Evolutionary conservation across 2,888 invertebrate genomes (phyloP).

Genomic region (Spisula subtruncata): DNA sequence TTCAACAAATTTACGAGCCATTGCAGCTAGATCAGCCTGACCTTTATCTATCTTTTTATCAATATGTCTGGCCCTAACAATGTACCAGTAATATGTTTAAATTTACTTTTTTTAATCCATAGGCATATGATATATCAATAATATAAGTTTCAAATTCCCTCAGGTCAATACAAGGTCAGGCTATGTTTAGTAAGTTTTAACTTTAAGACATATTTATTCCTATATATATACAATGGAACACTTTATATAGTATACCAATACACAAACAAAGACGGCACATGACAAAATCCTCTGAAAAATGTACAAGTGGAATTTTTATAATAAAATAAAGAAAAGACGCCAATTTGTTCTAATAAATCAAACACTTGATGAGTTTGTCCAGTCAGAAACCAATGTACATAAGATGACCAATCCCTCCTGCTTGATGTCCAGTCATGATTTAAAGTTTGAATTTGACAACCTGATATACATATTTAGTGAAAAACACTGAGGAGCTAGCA

Average conservation of each 20-base stretch:
- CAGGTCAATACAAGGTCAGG: neutral
- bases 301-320: neutral
- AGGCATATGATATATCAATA: too few species aligned
- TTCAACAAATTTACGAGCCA: too few species aligned
- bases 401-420: neutral
- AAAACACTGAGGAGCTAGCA: too few species aligned
- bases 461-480: too few species aligned
- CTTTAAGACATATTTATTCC: neutral
- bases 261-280: neutral
- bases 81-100: too few species aligned
- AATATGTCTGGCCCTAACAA: too few species aligned
- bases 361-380: neutral
- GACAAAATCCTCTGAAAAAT: slow-evolving; percentile 4
- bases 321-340: neutral
- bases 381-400: too few species aligned
- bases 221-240: neutral
- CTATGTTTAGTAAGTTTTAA: neutral
- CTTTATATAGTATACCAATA: too few species aligned
- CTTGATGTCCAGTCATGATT: neutral
- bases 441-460: too few species aligned
- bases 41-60: too few species aligned
- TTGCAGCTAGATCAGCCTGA: too few species aligned
- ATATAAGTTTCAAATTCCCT: neutral
- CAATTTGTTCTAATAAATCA: neutral
- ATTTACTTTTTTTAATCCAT: too few species aligned